A percentile compares a stretch with the other conserved stretches of the same genome.
Evolutionary conservation across 1,140 invertebrate genomes (phyloP).

Genomic region (Geopemphigus sp.): DNA sequence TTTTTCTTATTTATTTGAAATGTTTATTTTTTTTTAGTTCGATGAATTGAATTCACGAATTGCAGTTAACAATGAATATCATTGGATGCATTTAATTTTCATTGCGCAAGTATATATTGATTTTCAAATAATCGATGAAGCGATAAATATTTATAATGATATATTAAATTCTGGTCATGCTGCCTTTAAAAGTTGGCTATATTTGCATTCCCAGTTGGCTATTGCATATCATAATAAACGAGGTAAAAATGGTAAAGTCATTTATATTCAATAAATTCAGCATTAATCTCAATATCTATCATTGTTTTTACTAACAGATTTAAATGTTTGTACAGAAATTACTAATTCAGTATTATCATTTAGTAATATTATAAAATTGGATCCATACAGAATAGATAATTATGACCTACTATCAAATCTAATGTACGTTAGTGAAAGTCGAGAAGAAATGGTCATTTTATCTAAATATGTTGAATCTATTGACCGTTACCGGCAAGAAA

Average conservation of each 20-base stretch:
- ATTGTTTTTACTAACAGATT: neutral
- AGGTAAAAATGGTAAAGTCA: constrained; percentile 60
- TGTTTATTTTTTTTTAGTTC: constrained; percentile 53
- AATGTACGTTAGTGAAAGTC: constrained; percentile 89
- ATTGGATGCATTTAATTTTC: constrained; percentile 95
- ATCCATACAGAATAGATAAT: constrained; percentile 91
- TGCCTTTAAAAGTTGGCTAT: constrained; percentile 80
- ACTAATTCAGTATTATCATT: constrained; percentile 85
- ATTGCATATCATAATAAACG: constrained; percentile 88
- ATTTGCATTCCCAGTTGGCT: constrained; percentile 90
- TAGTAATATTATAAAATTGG: constrained; percentile 72
- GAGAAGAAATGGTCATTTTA: constrained; percentile 86
- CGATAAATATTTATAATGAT: constrained; percentile 75
- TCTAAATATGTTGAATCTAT: constrained; percentile 90
- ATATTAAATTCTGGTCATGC: constrained; percentile 61
- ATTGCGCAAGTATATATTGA: constrained; percentile 87
- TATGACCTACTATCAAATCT: constrained; percentile 95
- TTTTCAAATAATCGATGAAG: constrained; percentile 85
- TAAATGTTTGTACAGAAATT: constrained; percentile 67
- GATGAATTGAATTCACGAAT: constrained; percentile 59
- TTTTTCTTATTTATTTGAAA: neutral
- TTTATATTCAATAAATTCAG: neutral
- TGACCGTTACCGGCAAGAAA: constrained; percentile 97
- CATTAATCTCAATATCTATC: neutral
- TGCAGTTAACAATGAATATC: constrained; percentile 74